A percentile compares a stretch with the other conserved stretches of the same genome.
Conservation (phyloP, 2,113 vertebrate genomes). For the Macrotis lagotis region DNA sequence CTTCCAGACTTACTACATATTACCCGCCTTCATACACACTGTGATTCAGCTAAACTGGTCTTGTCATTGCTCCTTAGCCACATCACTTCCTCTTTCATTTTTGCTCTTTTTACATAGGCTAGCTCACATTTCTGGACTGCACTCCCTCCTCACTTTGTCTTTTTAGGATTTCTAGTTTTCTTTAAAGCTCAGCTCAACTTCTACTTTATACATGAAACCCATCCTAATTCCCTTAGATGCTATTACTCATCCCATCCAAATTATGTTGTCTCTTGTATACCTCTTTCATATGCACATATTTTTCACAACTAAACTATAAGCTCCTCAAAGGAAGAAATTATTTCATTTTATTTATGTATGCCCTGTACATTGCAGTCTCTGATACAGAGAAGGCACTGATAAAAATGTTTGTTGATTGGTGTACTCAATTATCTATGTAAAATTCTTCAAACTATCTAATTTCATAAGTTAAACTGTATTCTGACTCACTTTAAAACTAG, state of each 20-base stretch:
- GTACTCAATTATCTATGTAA: background rate
- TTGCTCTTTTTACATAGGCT: background rate
- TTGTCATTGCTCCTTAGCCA: background rate
- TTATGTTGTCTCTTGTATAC: background rate
- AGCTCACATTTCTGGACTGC: background rate
- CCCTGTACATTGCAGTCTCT: background rate
- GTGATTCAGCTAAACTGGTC: too few species aligned
- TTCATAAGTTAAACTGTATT: background rate
- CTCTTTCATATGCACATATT: background rate
- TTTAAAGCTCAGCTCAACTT: background rate
- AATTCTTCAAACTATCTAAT: background rate
- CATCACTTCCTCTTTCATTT: background rate
- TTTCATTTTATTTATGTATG: background rate
- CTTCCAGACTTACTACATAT: background rate
- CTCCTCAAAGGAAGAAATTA: background rate
- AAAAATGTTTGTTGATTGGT: background rate
- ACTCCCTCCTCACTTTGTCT: background rate
- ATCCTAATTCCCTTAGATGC: background rate
- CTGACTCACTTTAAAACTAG: background rate
- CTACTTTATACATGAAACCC: background rate
- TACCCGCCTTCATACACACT: too few species aligned
- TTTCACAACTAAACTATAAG: background rate
- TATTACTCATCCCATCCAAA: background rate
- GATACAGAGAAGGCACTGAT: background rate
- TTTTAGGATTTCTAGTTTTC: background rate